phyloP scores from a whole-genome alignment of 2,797 vertebrate genomes.

The Myotis vivesi region DNA sequence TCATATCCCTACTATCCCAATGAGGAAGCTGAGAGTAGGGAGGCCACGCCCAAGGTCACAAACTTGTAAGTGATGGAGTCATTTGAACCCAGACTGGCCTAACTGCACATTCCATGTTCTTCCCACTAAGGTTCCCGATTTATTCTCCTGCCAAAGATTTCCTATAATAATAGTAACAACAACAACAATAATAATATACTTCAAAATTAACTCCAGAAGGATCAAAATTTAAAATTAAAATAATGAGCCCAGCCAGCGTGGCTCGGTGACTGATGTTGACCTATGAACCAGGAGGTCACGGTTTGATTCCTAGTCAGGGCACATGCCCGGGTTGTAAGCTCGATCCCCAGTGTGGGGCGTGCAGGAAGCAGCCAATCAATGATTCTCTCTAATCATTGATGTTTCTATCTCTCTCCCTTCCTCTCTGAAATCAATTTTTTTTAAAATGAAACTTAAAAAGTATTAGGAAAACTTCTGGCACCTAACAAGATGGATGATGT shows the following conservation, averaged over 20 bases:
- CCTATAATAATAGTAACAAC: background rate
- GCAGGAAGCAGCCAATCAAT: too few species aligned
- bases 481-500: background rate
- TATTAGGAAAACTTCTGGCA: background rate
- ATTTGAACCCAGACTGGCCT: background rate
- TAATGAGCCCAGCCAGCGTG: too few species aligned
- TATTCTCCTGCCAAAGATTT: constrained; percentile 4
- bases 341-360: too few species aligned
- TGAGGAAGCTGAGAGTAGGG: constrained; percentile 1
- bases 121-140: background rate
- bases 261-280: too few species aligned
- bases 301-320: too few species aligned
- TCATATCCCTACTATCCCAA: background rate
- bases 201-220: background rate
- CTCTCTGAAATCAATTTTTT: too few species aligned
- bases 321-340: too few species aligned
- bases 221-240: background rate
- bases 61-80: background rate
- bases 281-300: too few species aligned
- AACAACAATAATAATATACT: background rate
- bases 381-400: too few species aligned
- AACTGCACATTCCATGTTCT: background rate
- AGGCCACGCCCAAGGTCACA: background rate
- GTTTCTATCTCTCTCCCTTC: too few species aligned
- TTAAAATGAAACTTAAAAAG: background rate